These are phyloP conservation scores for Circaetus cinerascens DNA, from an alignment of 2,113 vertebrate species.

Conservation along the genomic window DNA sequence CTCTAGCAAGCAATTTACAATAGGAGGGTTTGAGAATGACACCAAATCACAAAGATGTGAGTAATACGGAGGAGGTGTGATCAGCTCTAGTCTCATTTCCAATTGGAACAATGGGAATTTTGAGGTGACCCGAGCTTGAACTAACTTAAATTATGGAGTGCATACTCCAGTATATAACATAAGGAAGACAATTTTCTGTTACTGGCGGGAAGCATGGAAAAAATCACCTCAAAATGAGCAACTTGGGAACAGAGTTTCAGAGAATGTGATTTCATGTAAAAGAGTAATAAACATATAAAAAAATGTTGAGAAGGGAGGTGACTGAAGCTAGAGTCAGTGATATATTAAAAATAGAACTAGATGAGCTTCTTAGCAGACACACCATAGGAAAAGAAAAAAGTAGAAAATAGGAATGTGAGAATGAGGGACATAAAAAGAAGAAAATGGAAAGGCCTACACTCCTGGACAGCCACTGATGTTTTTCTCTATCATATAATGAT, in stretches of 20 bases:
- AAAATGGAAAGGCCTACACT: neutral
- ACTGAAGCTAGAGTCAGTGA: neutral
- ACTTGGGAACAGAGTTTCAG: neutral
- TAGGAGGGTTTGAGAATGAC: neutral
- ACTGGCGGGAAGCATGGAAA: neutral
- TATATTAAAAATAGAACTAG: neutral
- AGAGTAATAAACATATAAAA: conserved; percentile 10
- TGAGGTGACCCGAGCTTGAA: neutral
- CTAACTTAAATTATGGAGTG: neutral
- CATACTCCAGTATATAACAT: neutral
- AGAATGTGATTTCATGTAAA: neutral
- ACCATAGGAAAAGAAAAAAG: neutral
- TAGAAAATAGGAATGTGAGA: neutral
- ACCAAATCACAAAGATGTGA: conserved; percentile 10
- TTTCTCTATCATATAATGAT: neutral
- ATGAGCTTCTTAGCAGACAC: neutral
- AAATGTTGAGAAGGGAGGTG: neutral
- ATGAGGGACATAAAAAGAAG: neutral
- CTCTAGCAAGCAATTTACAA: neutral
- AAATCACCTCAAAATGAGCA: conserved; percentile 18
- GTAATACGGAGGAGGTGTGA: neutral
- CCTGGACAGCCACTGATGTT: neutral
- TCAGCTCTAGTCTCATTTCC: neutral
- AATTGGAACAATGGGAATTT: neutral
- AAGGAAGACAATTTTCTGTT: conserved; percentile 24